Evolutionary conservation across 2,113 vertebrate genomes (phyloP).

Genomic region (Peucedramus taeniatus): DNA sequence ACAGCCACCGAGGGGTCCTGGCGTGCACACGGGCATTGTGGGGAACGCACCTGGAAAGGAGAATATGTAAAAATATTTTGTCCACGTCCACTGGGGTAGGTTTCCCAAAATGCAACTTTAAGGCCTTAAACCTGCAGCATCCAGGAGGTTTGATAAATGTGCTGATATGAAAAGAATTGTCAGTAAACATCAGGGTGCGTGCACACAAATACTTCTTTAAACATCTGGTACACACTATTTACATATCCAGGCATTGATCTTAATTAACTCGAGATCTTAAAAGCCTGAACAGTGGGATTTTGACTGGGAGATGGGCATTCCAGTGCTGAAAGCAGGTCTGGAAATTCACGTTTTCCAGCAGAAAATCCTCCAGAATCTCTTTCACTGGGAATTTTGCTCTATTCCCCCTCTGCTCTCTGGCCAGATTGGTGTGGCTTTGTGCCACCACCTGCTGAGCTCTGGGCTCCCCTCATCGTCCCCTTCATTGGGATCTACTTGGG

Average conservation of each 20-base stretch:
- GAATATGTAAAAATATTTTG: not conserved
- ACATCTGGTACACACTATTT: accelerated
- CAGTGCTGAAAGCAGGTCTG: not conserved
- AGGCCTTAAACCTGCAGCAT: not conserved
- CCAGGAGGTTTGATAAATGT: not conserved
- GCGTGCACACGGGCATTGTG: not conserved
- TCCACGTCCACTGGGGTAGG: accelerated
- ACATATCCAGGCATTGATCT: not conserved
- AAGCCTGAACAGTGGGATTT: not conserved
- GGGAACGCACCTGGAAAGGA: not conserved
- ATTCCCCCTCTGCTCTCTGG: not conserved
- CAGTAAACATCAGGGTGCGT: not conserved
- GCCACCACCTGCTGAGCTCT: not conserved
- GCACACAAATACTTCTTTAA: not conserved
- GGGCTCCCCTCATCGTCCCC: not conserved
- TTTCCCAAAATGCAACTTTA: not conserved
- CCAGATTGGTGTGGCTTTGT: not conserved
- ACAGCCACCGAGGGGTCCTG: not conserved
- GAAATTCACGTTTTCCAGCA: not conserved
- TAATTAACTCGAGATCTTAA: not conserved
- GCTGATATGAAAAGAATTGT: not conserved
- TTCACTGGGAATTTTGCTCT: accelerated
- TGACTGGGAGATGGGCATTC: not conserved
- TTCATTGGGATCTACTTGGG: not conserved
- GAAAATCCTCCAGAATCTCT: not conserved